These are phyloP conservation scores for Jacana jacana DNA, from an alignment of 2,113 vertebrate species.

Conservation along the genomic window DNA sequence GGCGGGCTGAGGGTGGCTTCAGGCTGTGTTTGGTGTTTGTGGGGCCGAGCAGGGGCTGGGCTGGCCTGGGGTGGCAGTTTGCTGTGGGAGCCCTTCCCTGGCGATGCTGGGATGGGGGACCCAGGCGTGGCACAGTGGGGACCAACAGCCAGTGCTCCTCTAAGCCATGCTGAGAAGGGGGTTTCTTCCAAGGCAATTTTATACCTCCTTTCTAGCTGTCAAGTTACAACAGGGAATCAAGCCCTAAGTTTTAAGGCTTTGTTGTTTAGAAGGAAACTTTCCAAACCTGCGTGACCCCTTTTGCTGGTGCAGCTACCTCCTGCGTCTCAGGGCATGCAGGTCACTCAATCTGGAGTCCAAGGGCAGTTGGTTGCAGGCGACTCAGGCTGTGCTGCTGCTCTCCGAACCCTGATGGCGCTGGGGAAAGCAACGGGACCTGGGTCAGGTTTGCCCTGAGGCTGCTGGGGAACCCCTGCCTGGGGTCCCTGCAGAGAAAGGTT, in stretches of 20 bases:
- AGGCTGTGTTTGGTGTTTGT: neutral
- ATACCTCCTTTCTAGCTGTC: neutral
- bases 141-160: fast-evolving
- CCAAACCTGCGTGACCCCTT: neutral
- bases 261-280: neutral
- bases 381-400: neutral
- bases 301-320: neutral
- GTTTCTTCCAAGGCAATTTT: neutral
- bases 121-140: fast-evolving
- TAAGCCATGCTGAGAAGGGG: neutral
- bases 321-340: neutral
- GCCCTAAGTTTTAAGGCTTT: neutral
- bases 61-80: neutral
- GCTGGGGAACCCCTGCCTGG: neutral
- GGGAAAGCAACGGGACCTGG: neutral
- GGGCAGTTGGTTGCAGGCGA: fast-evolving
- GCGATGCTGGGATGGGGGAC: neutral
- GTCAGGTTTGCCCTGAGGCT: neutral
- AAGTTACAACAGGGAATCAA: neutral
- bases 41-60: neutral
- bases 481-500: neutral
- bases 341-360: neutral
- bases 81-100: neutral
- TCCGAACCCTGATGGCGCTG: neutral
- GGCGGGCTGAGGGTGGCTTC: neutral